These are phyloP conservation scores for Caracal caracal DNA, from an alignment of 2,113 vertebrate species.

Conservation along the genomic window DNA sequence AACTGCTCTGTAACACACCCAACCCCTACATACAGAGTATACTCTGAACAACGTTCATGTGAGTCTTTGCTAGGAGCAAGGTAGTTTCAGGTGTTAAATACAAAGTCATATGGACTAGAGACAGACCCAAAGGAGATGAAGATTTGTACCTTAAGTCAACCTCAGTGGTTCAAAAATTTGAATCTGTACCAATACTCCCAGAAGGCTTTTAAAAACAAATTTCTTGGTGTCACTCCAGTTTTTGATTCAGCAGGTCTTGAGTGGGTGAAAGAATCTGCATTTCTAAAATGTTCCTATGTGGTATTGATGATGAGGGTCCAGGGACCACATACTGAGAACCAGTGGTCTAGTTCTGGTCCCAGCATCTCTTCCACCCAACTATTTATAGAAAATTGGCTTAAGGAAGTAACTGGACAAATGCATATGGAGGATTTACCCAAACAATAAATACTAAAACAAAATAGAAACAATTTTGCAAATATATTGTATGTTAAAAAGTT, in stretches of 20 bases:
- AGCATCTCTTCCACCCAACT: background rate
- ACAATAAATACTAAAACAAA: background rate
- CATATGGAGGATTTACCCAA: background rate
- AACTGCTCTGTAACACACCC: background rate
- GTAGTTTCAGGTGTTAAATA: background rate
- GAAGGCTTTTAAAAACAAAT: background rate
- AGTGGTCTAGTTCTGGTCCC: background rate
- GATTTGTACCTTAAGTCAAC: background rate
- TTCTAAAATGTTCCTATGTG: background rate
- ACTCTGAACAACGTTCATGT: background rate
- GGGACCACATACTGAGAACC: background rate
- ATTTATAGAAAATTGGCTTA: background rate
- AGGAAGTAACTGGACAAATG: background rate
- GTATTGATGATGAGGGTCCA: background rate
- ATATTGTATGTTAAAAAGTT: background rate
- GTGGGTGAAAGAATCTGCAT: background rate
- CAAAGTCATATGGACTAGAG: background rate
- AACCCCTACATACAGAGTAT: background rate
- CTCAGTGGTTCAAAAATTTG: background rate
- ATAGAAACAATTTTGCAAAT: background rate
- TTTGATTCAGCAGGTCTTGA: background rate
- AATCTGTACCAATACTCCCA: background rate
- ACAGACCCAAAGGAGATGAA: background rate
- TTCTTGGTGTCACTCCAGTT: background rate
- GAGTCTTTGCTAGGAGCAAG: background rate